Evolutionary conservation across 2,113 vertebrate genomes (phyloP), one percentile per base, ranked within the genome.

Genomic region (Psittacus erithacus): DNA sequence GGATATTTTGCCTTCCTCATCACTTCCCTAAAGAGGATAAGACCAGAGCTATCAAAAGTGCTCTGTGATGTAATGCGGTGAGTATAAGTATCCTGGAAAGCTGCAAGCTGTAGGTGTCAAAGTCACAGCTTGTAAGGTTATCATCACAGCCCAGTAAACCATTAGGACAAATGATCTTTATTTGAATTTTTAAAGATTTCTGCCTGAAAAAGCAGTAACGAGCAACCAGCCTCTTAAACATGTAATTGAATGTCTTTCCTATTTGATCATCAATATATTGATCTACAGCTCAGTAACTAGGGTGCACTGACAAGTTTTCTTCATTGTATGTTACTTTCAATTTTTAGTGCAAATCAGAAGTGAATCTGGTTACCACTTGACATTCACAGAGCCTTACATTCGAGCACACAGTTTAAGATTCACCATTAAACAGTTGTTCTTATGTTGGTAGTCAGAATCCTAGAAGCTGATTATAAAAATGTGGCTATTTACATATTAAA

Each of bases 31-130:
- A 92, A 92, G 79, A 69, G 59, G 41, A 33, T 65, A 94, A 94
- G 86, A 88, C 35, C 90, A 94, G 44, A 94, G 83, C 57, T 86
- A 68, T 89, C 73, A 92, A 67, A 93, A 79, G 88, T 73, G 52
- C 62, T 59, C 52, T 91, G 59, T 95, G 93, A 93, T 81, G 88
- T 90, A 92, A 93, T 73, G 53, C 60, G 47, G 33, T 60, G 74
- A 88, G 62, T 35, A 91, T 87, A 73, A 87, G 41, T 55, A 81
- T 94, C 70, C 88, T 96, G 86, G 90, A 96, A 97, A 94, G 93
- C 70, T 12, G 8, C 38, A 86, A 88, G 70, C 29, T 86, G 28
- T 93, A 78, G 28, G n/a, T 93, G 57, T 84, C 86, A 90, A 62
- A 55, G 50, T 55, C 86, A 86, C 57, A 75, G 33, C 73, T 82